Evolutionary conservation across 2,797 vertebrate species (phyloP), one percentile per base, ranked within the genome.

Genomic region (Glyptemys insculpta): DNA sequence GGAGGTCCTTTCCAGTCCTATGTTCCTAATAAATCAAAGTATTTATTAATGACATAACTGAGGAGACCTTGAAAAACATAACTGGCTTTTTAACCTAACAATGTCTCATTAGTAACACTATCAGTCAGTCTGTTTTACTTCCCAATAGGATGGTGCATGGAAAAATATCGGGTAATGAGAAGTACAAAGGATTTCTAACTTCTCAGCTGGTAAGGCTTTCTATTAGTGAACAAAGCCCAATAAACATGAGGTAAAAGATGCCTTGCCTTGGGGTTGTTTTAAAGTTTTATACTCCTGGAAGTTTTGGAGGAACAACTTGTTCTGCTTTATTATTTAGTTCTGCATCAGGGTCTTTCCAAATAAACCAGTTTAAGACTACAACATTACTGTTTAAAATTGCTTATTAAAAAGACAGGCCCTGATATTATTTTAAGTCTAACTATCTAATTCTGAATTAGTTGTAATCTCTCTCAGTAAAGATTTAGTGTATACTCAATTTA

Each of bases 111-210:
- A 0, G 0, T 94, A 83, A 59, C 88, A 93, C 81, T 96, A 91
- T 85, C 31, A 54, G 25, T 12, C 90, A 31, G 12, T 37, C n/a
- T 93, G 10, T 72, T 72, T n/a, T 72, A 41, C 54, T 86, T 87
- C 92, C 34, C 8, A 59, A 5, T 92, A 95, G 92, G 78, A 52
- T 34, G 41, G 5, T 10, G 94, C 94, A 94, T 93, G 89, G 93
- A 87, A 93, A 91, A 94, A 83, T 85, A 34, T 79, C 79, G 41
- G 93, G 31, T 41, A 47, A 74, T 54, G 44, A 84, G 31, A 85
- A 90, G 87, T 93, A 91, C 86, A 34, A 83, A 91, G 80, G 50
- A 82, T 97, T 90, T 92, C 89, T 57, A 59, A 79, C 56, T 1
- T 34, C 19, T 85, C 85, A 12, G 79, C 56, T 86, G 3, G 2